Percentiles rank a stretch among this genome's conserved stretches.
Conservation (phyloP, 2,797 vertebrate species). For the Sternotherus odoratus region DNA sequence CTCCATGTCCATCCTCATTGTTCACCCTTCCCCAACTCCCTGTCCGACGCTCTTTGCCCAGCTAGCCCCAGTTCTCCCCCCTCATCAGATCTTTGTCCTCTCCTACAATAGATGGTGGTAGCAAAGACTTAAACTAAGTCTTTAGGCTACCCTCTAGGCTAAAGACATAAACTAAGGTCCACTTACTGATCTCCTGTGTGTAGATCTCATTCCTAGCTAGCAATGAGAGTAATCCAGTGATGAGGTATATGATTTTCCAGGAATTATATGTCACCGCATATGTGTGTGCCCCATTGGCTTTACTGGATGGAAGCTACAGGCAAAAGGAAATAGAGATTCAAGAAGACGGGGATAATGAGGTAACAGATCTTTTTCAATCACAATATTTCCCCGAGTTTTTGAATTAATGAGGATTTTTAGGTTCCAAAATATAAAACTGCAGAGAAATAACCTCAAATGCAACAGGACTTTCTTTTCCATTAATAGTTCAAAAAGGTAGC, state of each 20-base stretch:
- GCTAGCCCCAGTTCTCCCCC: not conserved
- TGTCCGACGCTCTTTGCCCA: not conserved
- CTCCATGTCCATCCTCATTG: not conserved
- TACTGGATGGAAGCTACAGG: fast-evolving
- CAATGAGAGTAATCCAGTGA: not conserved
- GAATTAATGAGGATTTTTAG: conserved; percentile 41
- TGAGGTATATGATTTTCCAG: not conserved
- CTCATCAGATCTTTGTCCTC: not conserved
- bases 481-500: conserved; percentile 45
- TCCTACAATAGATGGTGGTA: not conserved
- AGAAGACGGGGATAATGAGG: not conserved
- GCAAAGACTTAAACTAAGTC: no score
- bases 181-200: not conserved
- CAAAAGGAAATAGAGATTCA: not conserved
- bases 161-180: not conserved
- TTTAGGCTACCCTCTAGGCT: not conserved
- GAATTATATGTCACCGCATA: not conserved
- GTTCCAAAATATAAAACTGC: not conserved
- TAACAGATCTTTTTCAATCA: conserved; percentile 12
- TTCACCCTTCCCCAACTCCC: not conserved
- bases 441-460: conserved; percentile 30
- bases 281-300: not conserved
- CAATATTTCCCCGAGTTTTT: not conserved
- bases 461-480: not conserved
- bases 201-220: not conserved